Conservation (phyloP, 1,140 invertebrate genomes). For the Calephelis nemesis region DNA sequence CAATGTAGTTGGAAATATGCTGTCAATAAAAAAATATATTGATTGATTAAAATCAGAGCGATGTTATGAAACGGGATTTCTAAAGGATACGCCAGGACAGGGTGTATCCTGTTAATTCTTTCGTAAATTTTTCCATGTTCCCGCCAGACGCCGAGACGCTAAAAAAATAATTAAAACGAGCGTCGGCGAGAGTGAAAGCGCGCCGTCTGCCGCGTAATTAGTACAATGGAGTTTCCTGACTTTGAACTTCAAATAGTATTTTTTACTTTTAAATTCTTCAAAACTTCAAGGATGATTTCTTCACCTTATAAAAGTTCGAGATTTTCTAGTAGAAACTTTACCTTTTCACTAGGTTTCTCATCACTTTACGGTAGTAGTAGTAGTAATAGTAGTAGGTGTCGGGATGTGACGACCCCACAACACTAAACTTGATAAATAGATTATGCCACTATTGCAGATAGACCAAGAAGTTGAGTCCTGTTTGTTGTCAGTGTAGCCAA, state of each 20-base stretch:
- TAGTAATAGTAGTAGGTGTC: no score
- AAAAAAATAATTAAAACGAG: constrained; percentile 79
- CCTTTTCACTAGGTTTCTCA: no score
- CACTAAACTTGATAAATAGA: no score
- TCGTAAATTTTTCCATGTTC: constrained; percentile 63
- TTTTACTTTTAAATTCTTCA: constrained; percentile 54
- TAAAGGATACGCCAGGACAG: constrained; percentile 20
- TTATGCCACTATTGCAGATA: no score
- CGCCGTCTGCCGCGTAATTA: constrained; percentile 77
- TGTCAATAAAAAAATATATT: neutral
- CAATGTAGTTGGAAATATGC: no score
- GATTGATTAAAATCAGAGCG: neutral
- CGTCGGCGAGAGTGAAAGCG: constrained; percentile 71
- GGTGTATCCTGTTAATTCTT: constrained; percentile 36
- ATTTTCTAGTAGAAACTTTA: no score
- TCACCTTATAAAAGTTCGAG: neutral
- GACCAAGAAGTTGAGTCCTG: no score
- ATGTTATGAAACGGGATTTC: neutral
- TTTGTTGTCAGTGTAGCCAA: no score
- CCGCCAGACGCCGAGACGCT: constrained; percentile 76
- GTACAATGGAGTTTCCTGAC: constrained; percentile 76
- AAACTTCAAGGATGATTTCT: constrained; percentile 34
- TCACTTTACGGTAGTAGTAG: no score
- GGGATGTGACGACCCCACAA: no score
- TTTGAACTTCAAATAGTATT: constrained; percentile 71